phyloP scores from a whole-genome alignment of 2,113 vertebrate species.

The Pyrgilauda ruficollis region DNA sequence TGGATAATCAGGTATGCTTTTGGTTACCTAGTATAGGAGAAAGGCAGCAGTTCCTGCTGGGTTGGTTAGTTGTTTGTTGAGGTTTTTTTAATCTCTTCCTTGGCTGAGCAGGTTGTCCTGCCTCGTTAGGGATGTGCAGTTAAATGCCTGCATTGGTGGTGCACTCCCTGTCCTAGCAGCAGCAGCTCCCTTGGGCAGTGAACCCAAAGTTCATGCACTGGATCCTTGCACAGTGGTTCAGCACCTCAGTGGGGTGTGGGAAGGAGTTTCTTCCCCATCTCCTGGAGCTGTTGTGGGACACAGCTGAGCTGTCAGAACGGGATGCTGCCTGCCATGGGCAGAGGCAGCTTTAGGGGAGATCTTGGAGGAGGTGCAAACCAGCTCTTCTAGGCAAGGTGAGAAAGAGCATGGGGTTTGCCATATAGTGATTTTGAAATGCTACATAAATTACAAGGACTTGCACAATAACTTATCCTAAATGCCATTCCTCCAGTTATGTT shows the following conservation, averaged over 20 bases:
- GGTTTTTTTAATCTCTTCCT: background rate
- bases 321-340: background rate
- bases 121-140: background rate
- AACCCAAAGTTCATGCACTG: fast-evolving
- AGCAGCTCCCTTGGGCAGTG: background rate
- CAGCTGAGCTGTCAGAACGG: background rate
- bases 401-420: background rate
- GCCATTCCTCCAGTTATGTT: background rate
- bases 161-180: background rate
- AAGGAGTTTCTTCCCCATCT: background rate
- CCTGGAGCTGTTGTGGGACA: background rate
- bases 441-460: background rate
- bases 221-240: background rate
- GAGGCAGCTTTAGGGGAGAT: background rate
- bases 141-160: background rate
- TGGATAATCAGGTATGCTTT: background rate
- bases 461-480: background rate
- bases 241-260: background rate
- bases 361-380: background rate
- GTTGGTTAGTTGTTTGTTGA: background rate
- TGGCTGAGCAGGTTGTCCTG: background rate
- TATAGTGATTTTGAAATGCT: background rate
- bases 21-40: background rate
- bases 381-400: background rate
- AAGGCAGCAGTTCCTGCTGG: background rate